These are phyloP conservation scores for Drosophila antonietae DNA, from an alignment of 2,888 invertebrate species.

Conservation along the genomic window DNA sequence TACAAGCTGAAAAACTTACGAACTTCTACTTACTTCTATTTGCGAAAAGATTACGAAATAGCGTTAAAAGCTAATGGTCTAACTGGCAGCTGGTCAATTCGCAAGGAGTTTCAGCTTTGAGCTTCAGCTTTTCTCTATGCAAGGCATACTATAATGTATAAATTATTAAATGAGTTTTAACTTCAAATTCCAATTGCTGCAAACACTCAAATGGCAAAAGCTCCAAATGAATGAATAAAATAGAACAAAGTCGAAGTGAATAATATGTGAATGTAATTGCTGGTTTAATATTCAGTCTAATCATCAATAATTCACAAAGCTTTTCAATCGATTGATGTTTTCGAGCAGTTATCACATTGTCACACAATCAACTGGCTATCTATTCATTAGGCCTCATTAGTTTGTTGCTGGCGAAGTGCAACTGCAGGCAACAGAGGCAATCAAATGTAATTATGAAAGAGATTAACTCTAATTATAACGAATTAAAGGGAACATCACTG, in stretches of 20 bases:
- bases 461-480: slow-evolving; percentile 78
- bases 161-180: no score
- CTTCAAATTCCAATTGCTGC: no score
- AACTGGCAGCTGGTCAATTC: not conserved
- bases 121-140: not conserved
- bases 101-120: no score
- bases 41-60: slow-evolving; percentile 40
- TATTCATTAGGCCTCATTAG: slow-evolving; percentile 68
- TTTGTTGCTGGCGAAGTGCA: slow-evolving; percentile 21
- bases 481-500: slow-evolving; percentile 64
- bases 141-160: no score
- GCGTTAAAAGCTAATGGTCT: slow-evolving; percentile 65
- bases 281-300: not conserved
- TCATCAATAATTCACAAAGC: slow-evolving; percentile 41
- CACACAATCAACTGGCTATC: slow-evolving; percentile 45
- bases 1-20: slow-evolving; percentile 30
- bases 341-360: slow-evolving; percentile 52
- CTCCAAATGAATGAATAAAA: no score
- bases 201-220: no score
- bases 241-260: no score
- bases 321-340: slow-evolving; percentile 5
- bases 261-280: no score
- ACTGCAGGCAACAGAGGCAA: slow-evolving; percentile 53
- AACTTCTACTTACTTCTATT: slow-evolving; percentile 28
- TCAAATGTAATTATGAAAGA: slow-evolving; percentile 75